Evolutionary conservation across 1,140 invertebrate genomes (phyloP).

Genomic region (Telenomus remus): DNA sequence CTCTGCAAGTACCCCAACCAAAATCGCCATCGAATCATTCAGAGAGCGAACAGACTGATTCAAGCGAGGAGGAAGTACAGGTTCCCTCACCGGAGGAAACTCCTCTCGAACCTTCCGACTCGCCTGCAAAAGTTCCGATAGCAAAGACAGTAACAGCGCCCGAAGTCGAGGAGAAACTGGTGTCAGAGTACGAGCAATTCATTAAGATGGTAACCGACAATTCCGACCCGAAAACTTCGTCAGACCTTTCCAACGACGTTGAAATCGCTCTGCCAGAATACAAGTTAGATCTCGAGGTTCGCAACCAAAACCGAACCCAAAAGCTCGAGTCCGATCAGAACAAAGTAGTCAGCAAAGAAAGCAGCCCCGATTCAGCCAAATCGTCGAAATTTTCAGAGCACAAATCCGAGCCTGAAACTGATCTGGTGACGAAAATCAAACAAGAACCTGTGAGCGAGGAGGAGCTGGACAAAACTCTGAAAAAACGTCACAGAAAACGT

Average conservation of each 20-base stretch:
- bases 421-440: conserved; percentile 58
- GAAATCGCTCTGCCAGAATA: conserved; percentile 60
- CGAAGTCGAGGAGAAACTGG: conserved; percentile 64
- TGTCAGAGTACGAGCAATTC: conserved; percentile 73
- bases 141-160: conserved; percentile 21
- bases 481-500: conserved; percentile 58
- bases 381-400: no score
- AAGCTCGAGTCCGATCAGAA: conserved; percentile 25
- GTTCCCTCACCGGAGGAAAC: not conserved
- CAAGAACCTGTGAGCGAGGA: conserved; percentile 65
- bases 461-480: conserved; percentile 48
- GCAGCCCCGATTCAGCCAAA: not conserved
- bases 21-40: not conserved
- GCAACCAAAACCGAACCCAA: conserved; percentile 29
- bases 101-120: not conserved
- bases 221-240: conserved; percentile 1
- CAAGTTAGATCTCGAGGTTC: conserved; percentile 62
- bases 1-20: conserved; percentile 13
- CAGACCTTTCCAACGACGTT: conserved; percentile 7
- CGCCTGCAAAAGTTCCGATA: not conserved
- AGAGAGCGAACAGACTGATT: not conserved
- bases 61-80: not conserved
- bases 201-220: conserved; percentile 69
- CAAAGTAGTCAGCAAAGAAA: not conserved
- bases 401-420: conserved; percentile 1